These are phyloP conservation scores for Drosophila affinis DNA, from an alignment of 2,888 invertebrate genomes.

Conservation along the genomic window DNA sequence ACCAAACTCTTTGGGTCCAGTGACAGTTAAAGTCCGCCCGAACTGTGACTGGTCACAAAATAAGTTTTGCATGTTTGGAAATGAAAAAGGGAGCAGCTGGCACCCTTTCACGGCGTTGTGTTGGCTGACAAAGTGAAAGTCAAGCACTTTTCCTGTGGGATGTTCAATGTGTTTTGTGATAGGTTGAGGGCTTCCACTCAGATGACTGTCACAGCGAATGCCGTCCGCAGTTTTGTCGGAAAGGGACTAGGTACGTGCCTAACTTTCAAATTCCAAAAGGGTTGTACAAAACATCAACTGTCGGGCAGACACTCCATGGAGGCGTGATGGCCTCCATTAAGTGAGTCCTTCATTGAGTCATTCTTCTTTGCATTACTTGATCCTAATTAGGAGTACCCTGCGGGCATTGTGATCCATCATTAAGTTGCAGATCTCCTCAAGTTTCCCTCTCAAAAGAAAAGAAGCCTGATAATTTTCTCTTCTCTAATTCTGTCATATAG, in stretches of 20 bases:
- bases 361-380: neutral
- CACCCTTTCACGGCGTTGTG: neutral
- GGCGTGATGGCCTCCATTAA: no score
- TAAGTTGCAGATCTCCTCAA: neutral
- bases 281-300: no score
- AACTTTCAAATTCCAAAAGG: neutral
- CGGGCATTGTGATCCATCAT: neutral
- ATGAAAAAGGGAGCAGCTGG: no score
- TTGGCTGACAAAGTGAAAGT: neutral
- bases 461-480: neutral
- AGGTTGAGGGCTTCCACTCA: neutral
- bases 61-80: neutral
- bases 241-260: no score
- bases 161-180: neutral
- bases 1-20: neutral
- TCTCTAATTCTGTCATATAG: conserved; percentile 6
- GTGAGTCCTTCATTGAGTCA: neutral
- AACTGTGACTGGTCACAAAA: conserved; percentile 1
- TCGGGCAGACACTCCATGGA: no score
- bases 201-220: neutral
- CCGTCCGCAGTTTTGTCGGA: neutral
- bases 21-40: neutral
- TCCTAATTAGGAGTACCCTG: neutral
- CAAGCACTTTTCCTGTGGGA: neutral
- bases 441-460: neutral